phyloP scores from a whole-genome alignment of 1,140 invertebrate species.

The Carposina sasakii region DNA sequence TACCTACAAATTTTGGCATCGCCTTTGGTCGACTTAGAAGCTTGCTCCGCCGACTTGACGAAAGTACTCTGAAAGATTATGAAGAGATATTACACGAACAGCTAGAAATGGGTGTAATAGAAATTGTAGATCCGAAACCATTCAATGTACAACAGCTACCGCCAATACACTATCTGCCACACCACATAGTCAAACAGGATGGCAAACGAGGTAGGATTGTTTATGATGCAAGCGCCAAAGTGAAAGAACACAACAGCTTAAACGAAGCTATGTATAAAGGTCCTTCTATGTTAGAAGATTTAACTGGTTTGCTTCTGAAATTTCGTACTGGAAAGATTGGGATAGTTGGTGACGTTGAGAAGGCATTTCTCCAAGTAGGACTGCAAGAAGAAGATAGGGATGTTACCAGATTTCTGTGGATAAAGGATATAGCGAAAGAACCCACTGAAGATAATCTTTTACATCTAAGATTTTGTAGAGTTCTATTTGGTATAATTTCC shows the following conservation, averaged over 20 bases:
- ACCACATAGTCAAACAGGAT: background rate
- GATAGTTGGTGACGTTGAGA: conserved; percentile 6
- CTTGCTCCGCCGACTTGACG: background rate
- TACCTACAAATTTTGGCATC: conserved; percentile 9
- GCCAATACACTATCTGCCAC: conserved; percentile 10
- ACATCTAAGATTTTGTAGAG: background rate
- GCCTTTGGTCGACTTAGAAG: conserved; percentile 8
- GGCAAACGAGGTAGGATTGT: conserved; percentile 4
- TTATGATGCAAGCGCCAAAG: conserved; percentile 9
- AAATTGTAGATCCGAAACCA: background rate
- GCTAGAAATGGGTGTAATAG: conserved; percentile 1
- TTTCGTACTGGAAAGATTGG: conserved; percentile 6
- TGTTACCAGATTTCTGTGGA: conserved; percentile 13
- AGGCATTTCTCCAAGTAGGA: conserved; percentile 11
- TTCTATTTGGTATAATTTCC: conserved; percentile 9
- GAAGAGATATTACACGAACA: conserved; percentile 6
- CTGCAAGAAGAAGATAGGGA: conserved; percentile 9
- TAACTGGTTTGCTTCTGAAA: conserved; percentile 4
- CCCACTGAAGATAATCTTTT: background rate
- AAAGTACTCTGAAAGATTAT: background rate
- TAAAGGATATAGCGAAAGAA: conserved; percentile 1
- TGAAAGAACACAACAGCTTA: background rate
- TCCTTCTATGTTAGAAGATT: conserved; percentile 7
- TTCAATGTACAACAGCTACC: background rate
- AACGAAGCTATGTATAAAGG: conserved; percentile 12